Evolutionary conservation across 1,140 invertebrate species (phyloP), one percentile per base, ranked within the genome.

Genomic region (Polypedilum vanderplanki): DNA sequence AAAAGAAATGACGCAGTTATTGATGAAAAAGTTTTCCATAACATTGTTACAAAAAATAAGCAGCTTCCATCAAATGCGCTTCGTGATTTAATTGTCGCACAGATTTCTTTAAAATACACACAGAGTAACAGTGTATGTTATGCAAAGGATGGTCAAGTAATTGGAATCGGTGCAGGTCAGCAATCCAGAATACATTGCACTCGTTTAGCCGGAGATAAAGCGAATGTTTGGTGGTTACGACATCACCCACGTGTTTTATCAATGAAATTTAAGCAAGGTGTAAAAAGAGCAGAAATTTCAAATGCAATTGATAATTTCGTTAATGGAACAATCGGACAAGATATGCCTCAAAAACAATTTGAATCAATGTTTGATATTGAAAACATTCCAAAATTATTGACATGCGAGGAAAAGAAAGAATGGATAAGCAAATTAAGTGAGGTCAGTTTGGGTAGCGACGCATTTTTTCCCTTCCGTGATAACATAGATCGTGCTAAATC

Each of bases 121-220:
- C 98, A 99, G 83, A 98, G 95, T 77, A 98, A 98, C 81, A 97
- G 94, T 2, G 96, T 98, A 0, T 98, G 95, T 80, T 98, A 93
- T 95, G 81, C 81, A 10, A 78, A 88, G 78, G 88, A 94, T 84
- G 95, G 95, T 0, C 93, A 99, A 87, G 93, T 98, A 0, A 91
- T 98, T 80, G 97, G 97, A 57, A 98, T 98, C 77, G 97, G 97
- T 67, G 97, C 97, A 33, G 97, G 97, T 0, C 97, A 99, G 81
- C 97, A 99, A 82, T 97, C 95, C 0, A 87, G 97, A 77, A 98
- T 99, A 80, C 97, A 99, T 83, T 99, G 97, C 83, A 98, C 97
- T 0, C 87, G 97, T 78, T 86, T 99, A 76, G 97, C 97, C 75
- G 97, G 96, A 17, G 94, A 97, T 80, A 99, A 99, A 84, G 65